A percentile compares a stretch with the other conserved stretches of the same genome.
phyloP scores from a whole-genome alignment of 2,888 invertebrate genomes.

The Pammene aurita region DNA sequence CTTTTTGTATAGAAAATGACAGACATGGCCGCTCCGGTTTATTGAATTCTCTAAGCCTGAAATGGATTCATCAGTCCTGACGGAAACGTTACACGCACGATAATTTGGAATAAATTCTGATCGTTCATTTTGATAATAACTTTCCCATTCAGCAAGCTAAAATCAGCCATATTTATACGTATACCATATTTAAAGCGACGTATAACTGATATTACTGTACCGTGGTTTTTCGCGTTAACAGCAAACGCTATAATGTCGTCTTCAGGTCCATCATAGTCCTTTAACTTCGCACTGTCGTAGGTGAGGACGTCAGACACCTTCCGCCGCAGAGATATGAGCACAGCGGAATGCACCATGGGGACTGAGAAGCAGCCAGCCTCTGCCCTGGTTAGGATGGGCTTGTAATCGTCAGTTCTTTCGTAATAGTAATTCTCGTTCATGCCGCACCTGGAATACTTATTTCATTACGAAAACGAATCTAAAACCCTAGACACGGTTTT shows the following conservation, averaged over 20 bases:
- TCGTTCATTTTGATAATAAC: too few relatives aligned
- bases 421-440: constrained; percentile 94
- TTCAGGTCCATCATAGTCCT: constrained; percentile 88
- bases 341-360: constrained; percentile 95
- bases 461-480: background rate
- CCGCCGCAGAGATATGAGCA: constrained; percentile 89
- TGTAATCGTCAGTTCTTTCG: constrained; percentile 91
- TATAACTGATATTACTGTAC: constrained; percentile 57
- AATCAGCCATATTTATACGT: too few relatives aligned
- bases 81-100: too few relatives aligned
- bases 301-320: constrained; percentile 86
- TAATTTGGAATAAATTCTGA: too few relatives aligned
- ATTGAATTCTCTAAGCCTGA: too few relatives aligned
- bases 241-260: constrained; percentile 98
- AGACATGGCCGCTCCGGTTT: too few relatives aligned
- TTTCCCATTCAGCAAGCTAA: too few relatives aligned
- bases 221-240: constrained; percentile 87
- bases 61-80: too few relatives aligned
- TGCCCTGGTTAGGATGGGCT: constrained; percentile 88
- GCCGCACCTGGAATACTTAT: constrained; percentile 81
- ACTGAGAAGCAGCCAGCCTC: constrained; percentile 90
- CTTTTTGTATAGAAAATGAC: too few relatives aligned
- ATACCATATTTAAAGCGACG: too few relatives aligned
- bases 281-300: constrained; percentile 86
- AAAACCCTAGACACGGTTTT: too few relatives aligned